Evolutionary conservation across 2,113 vertebrate species (phyloP), one percentile per base, ranked within the genome.

Genomic region (Crotalus tigris): DNA sequence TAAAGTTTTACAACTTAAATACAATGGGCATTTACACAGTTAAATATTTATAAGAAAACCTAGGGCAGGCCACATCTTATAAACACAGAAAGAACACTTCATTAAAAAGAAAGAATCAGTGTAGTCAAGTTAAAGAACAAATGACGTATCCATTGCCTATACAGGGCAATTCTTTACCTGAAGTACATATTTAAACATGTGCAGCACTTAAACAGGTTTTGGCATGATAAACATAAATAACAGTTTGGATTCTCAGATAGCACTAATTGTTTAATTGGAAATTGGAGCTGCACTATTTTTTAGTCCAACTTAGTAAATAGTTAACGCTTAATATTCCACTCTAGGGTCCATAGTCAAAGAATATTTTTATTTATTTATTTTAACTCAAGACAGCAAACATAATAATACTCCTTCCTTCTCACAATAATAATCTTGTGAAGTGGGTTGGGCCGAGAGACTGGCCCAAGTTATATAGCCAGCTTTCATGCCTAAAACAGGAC

Each of bases 61-160:
- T 15, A 53, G 21, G 24, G 11, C 1, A 26, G 6, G 8, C 44
- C 29, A 64, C 55, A 64, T 85, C n/a, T 81, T 54, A 57, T 19
- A 12, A 89, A 89, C 11, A 58, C 5, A 11, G 44, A 55, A 58
- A 5, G 44, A 55, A 58, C 15, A 51, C 26, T 39, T 90, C 29
- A 49, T 59, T 93, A 85, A 86, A 89, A 85, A 90, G 44, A 33
- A 53, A 61, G 88, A 90, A 85, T 85, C 92, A 90, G 88, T 93
- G 69, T 44, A 88, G 88, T 69, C 88, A 85, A 90, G 92, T 90
- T 69, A 93, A 8, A 75, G 69, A 89, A 46, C 49, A 86, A 81
- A 57, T 49, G 92, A 90, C 90, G 69, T 49, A n/a, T 33, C 46
- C 29, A 26, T 69, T 59, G 26, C 86, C 24, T 49, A n/a, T 17